These are phyloP conservation scores for Periplaneta americana DNA, from an alignment of 1,140 invertebrate genomes.

Conservation along the genomic window DNA sequence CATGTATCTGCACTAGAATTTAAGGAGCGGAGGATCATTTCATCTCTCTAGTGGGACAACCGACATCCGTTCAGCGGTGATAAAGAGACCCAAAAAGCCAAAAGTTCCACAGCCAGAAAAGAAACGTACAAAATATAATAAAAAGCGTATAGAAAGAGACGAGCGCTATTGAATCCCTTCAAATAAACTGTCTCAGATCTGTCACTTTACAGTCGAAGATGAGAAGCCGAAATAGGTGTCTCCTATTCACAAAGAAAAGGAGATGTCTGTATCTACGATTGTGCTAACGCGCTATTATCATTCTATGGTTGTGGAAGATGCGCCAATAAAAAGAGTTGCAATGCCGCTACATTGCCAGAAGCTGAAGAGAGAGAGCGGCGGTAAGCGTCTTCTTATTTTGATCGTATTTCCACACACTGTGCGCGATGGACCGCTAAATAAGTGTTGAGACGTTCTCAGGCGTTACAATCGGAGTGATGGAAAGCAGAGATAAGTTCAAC, in stretches of 20 bases:
- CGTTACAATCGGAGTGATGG: too few relatives aligned
- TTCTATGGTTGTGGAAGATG: neutral
- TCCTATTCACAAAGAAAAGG: neutral
- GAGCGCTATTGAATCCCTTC: neutral
- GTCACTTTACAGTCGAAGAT: neutral
- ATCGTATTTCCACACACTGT: neutral
- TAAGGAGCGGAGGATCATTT: neutral
- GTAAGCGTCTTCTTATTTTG: neutral
- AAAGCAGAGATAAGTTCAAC: too few relatives aligned
- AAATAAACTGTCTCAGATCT: neutral
- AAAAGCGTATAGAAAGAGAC: neutral
- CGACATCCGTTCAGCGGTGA: neutral
- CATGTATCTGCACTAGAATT: neutral
- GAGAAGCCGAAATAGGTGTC: neutral
- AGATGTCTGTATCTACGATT: neutral
- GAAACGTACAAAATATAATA: neutral
- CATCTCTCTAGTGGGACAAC: neutral
- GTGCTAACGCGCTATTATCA: neutral
- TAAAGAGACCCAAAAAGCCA: neutral
- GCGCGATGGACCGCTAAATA: neutral
- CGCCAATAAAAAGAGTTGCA: too few relatives aligned
- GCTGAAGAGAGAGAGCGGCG: too few relatives aligned
- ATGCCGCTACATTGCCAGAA: too few relatives aligned
- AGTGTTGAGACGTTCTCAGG: neutral
- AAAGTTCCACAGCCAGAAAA: neutral